Conservation (phyloP, 92 coral and sea anemone genomes). For the Parazoanthus atlanticus region DNA sequence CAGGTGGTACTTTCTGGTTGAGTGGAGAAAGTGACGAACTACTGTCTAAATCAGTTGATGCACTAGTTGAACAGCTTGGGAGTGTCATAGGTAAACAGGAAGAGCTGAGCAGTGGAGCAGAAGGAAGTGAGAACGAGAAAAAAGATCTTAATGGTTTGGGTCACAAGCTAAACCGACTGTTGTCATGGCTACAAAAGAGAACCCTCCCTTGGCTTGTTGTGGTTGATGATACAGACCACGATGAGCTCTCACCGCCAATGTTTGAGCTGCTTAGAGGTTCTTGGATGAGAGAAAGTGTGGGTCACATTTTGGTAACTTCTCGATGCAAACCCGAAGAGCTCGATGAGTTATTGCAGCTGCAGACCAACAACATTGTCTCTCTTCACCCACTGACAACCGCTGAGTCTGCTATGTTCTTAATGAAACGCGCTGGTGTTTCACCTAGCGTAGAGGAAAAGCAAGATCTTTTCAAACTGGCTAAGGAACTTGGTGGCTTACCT, state of each 20-base stretch:
- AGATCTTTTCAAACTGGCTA: constrained; percentile 15
- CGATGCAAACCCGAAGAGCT: constrained; percentile 36
- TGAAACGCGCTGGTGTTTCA: background rate
- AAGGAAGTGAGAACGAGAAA: background rate
- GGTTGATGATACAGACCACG: constrained; percentile 25
- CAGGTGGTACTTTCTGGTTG: constrained; percentile 62
- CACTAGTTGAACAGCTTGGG: background rate
- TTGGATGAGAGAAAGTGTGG: constrained; percentile 10
- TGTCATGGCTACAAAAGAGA: constrained; percentile 21
- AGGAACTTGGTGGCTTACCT: constrained; percentile 60
- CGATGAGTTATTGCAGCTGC: background rate
- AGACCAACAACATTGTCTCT: background rate
- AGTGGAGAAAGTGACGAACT: constrained; percentile 55
- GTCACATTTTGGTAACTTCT: constrained; percentile 18
- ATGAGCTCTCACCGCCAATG: constrained; percentile 17
- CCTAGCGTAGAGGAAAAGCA: background rate
- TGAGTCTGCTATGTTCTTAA: background rate
- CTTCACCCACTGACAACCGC: background rate
- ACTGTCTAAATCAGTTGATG: constrained; percentile 18
- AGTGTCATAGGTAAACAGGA: background rate
- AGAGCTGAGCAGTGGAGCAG: too few relatives aligned
- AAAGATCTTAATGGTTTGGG: background rate
- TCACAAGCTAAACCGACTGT: background rate
- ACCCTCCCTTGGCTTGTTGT: constrained; percentile 14
- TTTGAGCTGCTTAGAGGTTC: constrained; percentile 21